phyloP scores from a whole-genome alignment of 2,797 vertebrate genomes.

The Pangasius larnaudii region DNA sequence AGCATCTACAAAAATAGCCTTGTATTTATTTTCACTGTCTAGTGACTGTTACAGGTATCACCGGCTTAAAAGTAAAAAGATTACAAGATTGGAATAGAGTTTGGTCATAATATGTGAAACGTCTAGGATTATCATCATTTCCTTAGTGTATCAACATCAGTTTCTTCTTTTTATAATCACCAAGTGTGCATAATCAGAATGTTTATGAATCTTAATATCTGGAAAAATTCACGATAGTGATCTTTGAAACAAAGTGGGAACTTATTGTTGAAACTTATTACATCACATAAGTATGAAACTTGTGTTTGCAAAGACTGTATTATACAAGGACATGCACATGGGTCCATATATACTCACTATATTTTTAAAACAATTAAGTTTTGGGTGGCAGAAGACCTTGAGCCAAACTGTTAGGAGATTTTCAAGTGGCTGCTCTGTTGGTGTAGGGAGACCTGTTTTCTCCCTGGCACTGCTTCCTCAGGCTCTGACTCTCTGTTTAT shows the following conservation, averaged over 20 bases:
- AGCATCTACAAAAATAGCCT: constrained; percentile 13
- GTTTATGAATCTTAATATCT: neutral
- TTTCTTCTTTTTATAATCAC: neutral
- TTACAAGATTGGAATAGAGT: neutral
- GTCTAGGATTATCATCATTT: neutral
- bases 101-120: neutral
- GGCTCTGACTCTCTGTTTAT: constrained; percentile 40
- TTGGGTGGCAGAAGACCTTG: constrained; percentile 3
- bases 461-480: constrained; percentile 39
- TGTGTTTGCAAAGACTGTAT: neutral
- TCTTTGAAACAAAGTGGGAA: neutral
- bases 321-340: neutral
- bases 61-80: neutral
- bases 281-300: neutral
- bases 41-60: neutral
- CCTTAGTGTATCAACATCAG: neutral
- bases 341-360: neutral
- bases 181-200: neutral
- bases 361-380: constrained; percentile 31
- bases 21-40: constrained; percentile 12
- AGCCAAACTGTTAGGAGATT: constrained; percentile 17
- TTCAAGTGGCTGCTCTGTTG: constrained; percentile 21
- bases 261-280: neutral
- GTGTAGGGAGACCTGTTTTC: constrained; percentile 44
- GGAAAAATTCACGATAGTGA: neutral